Evolutionary conservation across 2,797 vertebrate genomes (phyloP).

Genomic region (Liasis olivaceus): DNA sequence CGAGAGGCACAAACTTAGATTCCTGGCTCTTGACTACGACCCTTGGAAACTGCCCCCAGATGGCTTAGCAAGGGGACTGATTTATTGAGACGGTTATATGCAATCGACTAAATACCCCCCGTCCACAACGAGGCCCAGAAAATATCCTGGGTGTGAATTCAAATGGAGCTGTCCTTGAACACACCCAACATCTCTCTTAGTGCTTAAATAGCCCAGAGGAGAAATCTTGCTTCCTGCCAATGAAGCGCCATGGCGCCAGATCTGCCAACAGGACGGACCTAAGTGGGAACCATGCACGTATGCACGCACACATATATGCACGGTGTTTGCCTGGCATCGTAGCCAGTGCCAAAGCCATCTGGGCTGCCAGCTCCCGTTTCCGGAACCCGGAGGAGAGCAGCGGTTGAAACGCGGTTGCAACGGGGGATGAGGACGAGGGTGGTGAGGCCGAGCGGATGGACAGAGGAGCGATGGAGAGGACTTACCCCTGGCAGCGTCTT

Average conservation of each 20-base stretch:
- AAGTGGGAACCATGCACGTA: background rate
- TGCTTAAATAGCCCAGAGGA: background rate
- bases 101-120: background rate
- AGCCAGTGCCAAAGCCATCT: background rate
- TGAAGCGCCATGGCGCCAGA: background rate
- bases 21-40: background rate
- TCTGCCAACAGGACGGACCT: background rate
- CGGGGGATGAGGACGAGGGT: background rate
- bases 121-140: background rate
- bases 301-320: background rate
- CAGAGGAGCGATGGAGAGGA: slow-evolving; percentile 30
- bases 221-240: background rate
- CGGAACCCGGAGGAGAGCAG: background rate
- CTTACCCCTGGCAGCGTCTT: slow-evolving; percentile 94
- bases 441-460: background rate
- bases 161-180: background rate
- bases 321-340: background rate
- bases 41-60: background rate
- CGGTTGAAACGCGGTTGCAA: background rate
- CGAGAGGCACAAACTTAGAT: background rate
- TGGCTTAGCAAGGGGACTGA: background rate
- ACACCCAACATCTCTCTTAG: background rate
- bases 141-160: background rate
- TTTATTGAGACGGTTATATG: background rate
- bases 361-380: background rate